Evolutionary conservation across 2,888 invertebrate genomes (phyloP).

Genomic region (Hydrotaea diabolus): DNA sequence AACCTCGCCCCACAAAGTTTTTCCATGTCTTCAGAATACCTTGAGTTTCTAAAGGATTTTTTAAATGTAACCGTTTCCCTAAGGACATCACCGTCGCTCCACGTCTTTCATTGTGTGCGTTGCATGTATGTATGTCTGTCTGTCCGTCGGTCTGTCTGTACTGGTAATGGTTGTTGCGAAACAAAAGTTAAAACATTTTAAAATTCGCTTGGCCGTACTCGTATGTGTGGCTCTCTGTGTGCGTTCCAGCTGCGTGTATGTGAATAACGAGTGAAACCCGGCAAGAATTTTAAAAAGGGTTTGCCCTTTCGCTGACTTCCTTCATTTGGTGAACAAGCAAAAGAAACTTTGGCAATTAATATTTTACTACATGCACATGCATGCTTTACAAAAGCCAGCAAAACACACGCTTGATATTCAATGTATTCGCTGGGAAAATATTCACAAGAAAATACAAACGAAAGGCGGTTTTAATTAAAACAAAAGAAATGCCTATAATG

Average conservation of each 20-base stretch:
- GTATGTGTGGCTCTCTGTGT: conserved; percentile 26
- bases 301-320: not conserved
- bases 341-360: conserved; percentile 39
- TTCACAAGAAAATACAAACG: not conserved
- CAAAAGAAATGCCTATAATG: not conserved
- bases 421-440: not conserved
- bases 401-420: not conserved
- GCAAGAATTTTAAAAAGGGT: conserved; percentile 22
- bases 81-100: conserved; percentile 3
- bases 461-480: conserved; percentile 1
- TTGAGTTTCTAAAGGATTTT: too few relatives aligned
- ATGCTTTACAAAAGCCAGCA: not conserved
- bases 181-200: conserved; percentile 21
- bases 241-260: not conserved
- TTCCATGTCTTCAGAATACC: too few relatives aligned
- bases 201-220: not conserved
- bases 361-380: conserved; percentile 29
- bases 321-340: not conserved
- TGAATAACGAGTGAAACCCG: conserved; percentile 30
- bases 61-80: too few relatives aligned
- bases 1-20: too few relatives aligned
- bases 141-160: too few relatives aligned
- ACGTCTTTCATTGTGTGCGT: too few relatives aligned
- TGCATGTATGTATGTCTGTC: too few relatives aligned
- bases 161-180: not conserved